Conservation (phyloP, 2,888 invertebrate species). For the Synanthedon andrenaeformis region DNA sequence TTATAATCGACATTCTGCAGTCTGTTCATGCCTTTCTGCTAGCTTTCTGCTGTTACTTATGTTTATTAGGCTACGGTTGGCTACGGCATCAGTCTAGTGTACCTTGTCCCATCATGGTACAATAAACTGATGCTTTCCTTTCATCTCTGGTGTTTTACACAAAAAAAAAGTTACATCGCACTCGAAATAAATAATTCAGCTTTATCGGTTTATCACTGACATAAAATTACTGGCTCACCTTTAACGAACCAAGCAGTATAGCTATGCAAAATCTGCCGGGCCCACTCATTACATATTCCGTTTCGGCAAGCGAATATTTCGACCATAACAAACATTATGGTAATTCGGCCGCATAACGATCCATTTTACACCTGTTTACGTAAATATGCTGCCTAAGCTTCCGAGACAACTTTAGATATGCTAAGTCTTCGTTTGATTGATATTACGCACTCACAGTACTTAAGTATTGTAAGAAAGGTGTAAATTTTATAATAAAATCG, state of each 20-base stretch:
- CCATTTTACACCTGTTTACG: constrained; percentile 65
- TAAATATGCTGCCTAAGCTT: constrained; percentile 50
- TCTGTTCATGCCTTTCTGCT: too few relatives aligned
- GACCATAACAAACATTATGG: constrained; percentile 66
- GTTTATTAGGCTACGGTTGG: too few relatives aligned
- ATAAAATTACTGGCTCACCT: constrained; percentile 45
- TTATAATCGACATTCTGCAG: too few relatives aligned
- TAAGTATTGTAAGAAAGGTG: constrained; percentile 1
- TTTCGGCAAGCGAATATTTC: constrained; percentile 57
- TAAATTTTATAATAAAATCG: too few relatives aligned
- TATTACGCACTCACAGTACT: constrained; percentile 1
- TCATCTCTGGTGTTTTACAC: too few relatives aligned
- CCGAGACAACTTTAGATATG: constrained; percentile 35
- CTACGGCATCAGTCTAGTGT: too few relatives aligned
- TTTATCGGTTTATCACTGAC: constrained; percentile 27
- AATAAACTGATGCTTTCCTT: too few relatives aligned
- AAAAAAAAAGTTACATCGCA: neutral
- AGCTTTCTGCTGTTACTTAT: too few relatives aligned
- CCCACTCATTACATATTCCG: constrained; percentile 56
- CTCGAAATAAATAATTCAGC: neutral
- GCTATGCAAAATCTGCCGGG: constrained; percentile 43
- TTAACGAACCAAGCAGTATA: constrained; percentile 33
- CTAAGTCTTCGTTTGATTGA: neutral
- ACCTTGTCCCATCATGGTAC: too few relatives aligned
- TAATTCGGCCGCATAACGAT: constrained; percentile 58